Evolutionary conservation across 2,888 invertebrate species (phyloP), one percentile per base, ranked within the genome.

Genomic region (Tineola bisselliella): DNA sequence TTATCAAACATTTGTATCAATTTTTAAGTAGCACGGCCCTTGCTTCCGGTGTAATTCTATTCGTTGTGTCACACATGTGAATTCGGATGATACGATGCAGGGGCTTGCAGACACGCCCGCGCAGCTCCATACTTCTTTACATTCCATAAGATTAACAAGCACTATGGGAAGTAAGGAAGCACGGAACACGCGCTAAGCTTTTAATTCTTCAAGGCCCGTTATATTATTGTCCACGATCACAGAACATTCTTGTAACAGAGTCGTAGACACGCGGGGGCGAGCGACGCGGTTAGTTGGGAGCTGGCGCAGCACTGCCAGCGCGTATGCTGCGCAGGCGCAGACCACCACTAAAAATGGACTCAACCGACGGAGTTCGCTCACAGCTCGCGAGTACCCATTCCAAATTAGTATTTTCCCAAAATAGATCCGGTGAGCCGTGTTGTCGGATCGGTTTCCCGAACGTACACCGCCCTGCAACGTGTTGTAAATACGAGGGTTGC

Each of bases 141-240:
- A 95, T 96, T 96, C 95, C 95, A 95, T 95, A 95, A 88, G 91
- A 83, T 90, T 87, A 75, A 86, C 77, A 89, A 88, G 81, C 89
- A 92, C 93, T 95, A 94, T 94, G 94, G 94, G 93, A 94, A 94
- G 94, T 94, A 94, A 94, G 93, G 94, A 95, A 95, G 95, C 93
- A 95, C 94, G 94, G 94, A 93, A 93, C 93, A 91, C 88, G 89
- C 90, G 88, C 88, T 81, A 88, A 88, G 89, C 88, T 79, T 72
- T 60, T 61, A 11, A 19, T 56, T 19, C 25, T 19, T 15, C 25
- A 15, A n/a, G 19, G 43, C 19, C 18, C 13, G 48, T 52, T 61
- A 61, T 64, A 61, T 62, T 63, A 76, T 76, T 4, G 38, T 81
- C 79, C 76, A 64, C 38, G 38, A 38, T 13, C 18, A 18, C 48